Conservation (phyloP, 2,113 vertebrate species). For the Alouatta palliata region DNA sequence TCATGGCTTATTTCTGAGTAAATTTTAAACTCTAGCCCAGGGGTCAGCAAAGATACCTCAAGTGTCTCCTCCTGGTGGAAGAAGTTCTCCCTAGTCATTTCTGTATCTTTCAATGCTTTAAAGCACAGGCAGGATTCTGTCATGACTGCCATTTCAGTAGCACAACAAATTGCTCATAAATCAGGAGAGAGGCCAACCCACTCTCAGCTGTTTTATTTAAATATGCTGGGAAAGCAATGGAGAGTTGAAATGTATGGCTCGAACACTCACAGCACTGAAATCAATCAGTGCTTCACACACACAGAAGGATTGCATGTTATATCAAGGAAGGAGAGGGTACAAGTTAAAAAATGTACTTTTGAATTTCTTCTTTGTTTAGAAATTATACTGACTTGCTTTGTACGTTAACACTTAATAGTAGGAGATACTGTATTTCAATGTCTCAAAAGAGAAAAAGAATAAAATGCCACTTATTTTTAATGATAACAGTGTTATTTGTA, state of each 20-base stretch:
- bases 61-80: neutral
- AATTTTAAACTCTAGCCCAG: neutral
- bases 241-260: neutral
- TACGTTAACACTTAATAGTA: neutral
- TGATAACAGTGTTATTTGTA: neutral
- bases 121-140: neutral
- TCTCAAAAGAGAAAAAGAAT: slow-evolving; percentile 52
- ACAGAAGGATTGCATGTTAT: neutral
- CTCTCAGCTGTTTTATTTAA: neutral
- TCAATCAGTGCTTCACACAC: neutral
- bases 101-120: neutral
- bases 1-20: neutral
- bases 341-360: neutral
- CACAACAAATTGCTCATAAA: neutral
- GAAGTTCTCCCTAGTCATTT: neutral
- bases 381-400: neutral
- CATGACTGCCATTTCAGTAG: neutral
- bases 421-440: neutral
- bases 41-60: neutral
- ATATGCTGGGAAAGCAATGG: neutral
- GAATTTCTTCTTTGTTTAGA: slow-evolving; percentile 43
- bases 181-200: neutral
- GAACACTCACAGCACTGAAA: neutral
- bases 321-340: neutral
- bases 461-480: slow-evolving; percentile 24